Base-by-base conservation (phyloP, 2,797 vertebrate genomes). In the Rhinogobio ventralis region DNA sequence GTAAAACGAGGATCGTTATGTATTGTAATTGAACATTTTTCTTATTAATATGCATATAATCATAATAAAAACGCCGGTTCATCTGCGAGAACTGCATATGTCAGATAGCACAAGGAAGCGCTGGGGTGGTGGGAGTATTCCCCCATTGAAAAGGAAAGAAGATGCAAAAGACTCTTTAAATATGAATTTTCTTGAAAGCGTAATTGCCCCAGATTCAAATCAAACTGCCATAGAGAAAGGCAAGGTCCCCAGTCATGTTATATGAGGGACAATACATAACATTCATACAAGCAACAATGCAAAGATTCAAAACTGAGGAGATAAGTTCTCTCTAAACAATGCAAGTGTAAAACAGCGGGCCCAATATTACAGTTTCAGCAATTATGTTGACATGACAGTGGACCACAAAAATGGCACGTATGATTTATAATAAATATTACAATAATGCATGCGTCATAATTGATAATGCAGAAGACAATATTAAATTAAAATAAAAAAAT, bases 141-240 rank as follows among this genome's bases (percentile, higher is more conserved):
- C 89, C 87, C 83, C 86, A 81, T 75, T 86, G 84, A 77, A 82
- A 90, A 90, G 89, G 87, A 93, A 81, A 90, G 89, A 89, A 90
- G 89, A 90, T 91, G 90, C 85, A 83, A 69, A 72, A 85, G 89
- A 88, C 89, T 92, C 72, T 92, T 94, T 91, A 94, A 94, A 95
- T 92, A 94, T 92, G 92, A 89, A 94, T 94, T 36, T 89, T 79
- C 91, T 86, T 85, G 86, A 82, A 85, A 90, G 90, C 91, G 91
- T 91, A 89, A 91, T 90, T 93, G 92, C 91, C 92, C 93, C 90
- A 93, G 92, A 93, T 95, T 68, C 13, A 90, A 83, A 68, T 86
- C 8, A 71, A 78, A 77, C 17, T 28, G 79, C 30, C 13, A 69
- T 36, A 49, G 5, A 72, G 8, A 66, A 74, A 57, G 66, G 6